A percentile compares a stretch with the other conserved stretches of the same genome.
These are phyloP conservation scores for Rhizomys pruinosus DNA, from an alignment of 2,113 vertebrate species.

Conservation along the genomic window DNA sequence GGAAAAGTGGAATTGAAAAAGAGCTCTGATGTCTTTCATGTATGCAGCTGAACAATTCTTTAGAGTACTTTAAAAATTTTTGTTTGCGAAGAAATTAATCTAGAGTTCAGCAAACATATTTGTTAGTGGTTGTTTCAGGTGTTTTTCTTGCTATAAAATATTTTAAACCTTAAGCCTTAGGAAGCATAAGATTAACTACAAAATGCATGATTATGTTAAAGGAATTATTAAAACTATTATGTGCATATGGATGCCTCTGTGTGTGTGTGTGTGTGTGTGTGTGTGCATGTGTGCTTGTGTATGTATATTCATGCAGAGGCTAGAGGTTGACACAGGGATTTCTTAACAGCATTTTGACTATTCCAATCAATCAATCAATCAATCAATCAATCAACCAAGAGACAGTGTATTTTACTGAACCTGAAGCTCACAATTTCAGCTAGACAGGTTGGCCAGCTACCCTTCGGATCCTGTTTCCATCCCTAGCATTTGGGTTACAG, in stretches of 20 bases:
- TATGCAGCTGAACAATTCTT: slow-evolving; percentile 72
- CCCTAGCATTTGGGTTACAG: too few relatives aligned
- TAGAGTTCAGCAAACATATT: slow-evolving; percentile 76
- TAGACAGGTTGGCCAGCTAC: too few relatives aligned
- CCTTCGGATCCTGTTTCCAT: too few relatives aligned
- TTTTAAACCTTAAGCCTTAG: slow-evolving; percentile 57
- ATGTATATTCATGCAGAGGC: background rate
- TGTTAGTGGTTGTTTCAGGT: slow-evolving; percentile 76
- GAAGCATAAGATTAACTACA: slow-evolving; percentile 48
- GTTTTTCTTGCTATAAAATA: slow-evolving; percentile 79
- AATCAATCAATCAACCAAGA: too few relatives aligned
- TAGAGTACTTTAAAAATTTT: slow-evolving; percentile 73
- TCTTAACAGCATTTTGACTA: too few relatives aligned
- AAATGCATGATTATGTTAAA: slow-evolving; percentile 13
- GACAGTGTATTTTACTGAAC: too few relatives aligned
- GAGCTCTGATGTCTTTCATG: slow-evolving; percentile 87
- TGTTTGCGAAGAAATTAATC: slow-evolving; percentile 73
- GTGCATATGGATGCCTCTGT: too few relatives aligned
- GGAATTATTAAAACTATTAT: slow-evolving; percentile 44
- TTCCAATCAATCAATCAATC: too few relatives aligned
- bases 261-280: too few relatives aligned
- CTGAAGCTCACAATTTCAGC: too few relatives aligned
- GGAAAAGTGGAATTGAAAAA: slow-evolving; percentile 85
- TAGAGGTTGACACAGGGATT: background rate
- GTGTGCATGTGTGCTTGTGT: background rate